Base-by-base conservation (phyloP, 2,888 invertebrate species). In the Drosophila greeni region DNA sequence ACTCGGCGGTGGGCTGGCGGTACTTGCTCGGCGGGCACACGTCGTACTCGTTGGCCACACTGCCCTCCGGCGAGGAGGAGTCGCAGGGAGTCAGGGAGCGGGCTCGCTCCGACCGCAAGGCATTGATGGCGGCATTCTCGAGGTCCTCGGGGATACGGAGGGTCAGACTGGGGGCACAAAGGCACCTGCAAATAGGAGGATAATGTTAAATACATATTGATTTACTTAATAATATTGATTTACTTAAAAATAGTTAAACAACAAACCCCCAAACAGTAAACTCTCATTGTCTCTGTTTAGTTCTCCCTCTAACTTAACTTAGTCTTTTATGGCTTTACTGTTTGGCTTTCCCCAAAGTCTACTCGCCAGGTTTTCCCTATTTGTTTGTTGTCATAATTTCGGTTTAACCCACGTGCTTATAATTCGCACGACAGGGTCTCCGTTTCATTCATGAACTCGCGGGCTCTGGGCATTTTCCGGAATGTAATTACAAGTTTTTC, bases 1-100 rank as follows among this genome's bases (percentile, higher is more conserved):
- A 97, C 83, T 94, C 93, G 0, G 95, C 96, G 45, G 94, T 94
- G 1, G 94, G 92, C 64, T 93, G 92, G 54, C 97, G 91, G 89
- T 93, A 96, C 88, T 95, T 95, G 90, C 93, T 94, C 2, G 95
- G 95, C 11, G 95, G 95, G 84, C 95, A 95, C 37, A 86, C 83
- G 59, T 88, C 85, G 34, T 79, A 86, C 24, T 77, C 79, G 5
- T 76, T 67, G 40, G 76, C 75, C 20, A 62, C 75, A 16, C 59
- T 62, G 18, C 60, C 45, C n/a, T 66, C 57, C 37, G 62, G 67
- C 11, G 39, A 7, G 29, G 57, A 24, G 9, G 69, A 71, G 45
- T 45, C 59, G n/a, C 88, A 87, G 2, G 73, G 68, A 7, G 74
- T 77, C 23, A 82, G 64, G 1, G 85, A 74, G 37, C 84, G 86